Base-by-base conservation (phyloP, 2,797 vertebrate species). In the Cryptoprocta ferox region DNA sequence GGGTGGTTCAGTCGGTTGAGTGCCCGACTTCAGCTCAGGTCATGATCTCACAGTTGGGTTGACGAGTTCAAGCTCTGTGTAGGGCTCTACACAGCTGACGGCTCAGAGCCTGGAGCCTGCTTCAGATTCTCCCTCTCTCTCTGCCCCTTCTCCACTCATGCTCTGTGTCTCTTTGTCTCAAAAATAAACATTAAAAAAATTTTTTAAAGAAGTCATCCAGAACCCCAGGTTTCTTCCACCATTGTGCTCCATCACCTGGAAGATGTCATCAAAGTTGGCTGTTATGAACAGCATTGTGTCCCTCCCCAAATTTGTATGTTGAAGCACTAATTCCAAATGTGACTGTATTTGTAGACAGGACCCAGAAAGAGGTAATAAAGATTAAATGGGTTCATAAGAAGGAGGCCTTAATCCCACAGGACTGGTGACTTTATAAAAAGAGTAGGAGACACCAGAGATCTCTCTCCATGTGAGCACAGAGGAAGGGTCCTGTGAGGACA, bases 231-330 rank as follows among this genome's bases (percentile, higher is more conserved):
- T 0, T 48, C 50, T 91, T 73, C 63, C 50, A 89, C 61, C 6
- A 4, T 5, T 1, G 13, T 28, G 50, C 2, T 37, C 18, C 5
- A 30, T 45, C 2, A 0, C 37, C 76, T 78, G 18, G n/a, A 4
- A 2, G 3, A 39, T 39, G 37, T 75, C 32, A 28, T 28, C 18
- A 53, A 63, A 53, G 9, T 35, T 70, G 16, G 12, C 4, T 59
- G 4, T 53, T 68, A 86, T 5, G 24, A 30, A 10, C 18, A 28
- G 28, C 39, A 37, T 12, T 26, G 19, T 87, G 21, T 18, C 35
- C 35, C 28, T 79, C 76, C 28, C 10, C 0, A 37, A 85, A 35
- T 35, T 35, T 18, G 18, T 37, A 19, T 32, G 71, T 26, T 53
- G 45, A 90, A 79, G 2, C 4, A 14, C 7, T 50, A 81, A 35